Base-by-base conservation (phyloP, 30 jellyfish, hydroid and myxozoan species). In the Turritopsis dohrnii region DNA sequence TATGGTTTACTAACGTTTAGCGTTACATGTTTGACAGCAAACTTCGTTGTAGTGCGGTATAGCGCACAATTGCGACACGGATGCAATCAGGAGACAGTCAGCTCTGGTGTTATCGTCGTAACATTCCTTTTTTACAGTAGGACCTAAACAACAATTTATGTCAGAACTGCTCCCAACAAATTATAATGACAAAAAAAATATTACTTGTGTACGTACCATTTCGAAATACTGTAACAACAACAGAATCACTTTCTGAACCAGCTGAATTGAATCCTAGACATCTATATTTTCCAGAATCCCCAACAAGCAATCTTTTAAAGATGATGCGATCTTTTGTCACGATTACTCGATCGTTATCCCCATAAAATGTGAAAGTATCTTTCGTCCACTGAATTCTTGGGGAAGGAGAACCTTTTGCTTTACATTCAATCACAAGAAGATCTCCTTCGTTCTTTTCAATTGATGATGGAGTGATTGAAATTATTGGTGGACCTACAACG, bases 71-170 rank as follows among this genome's bases (percentile, higher is more conserved):
- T 27, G 1, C 19, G 4, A 23, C 1, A 69, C 28, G 16, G 1
- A n/a, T 69, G 4, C 28, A n/a, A 69, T 69, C 77, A 69, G 77
- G 31, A n/a, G 77, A 69, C 77, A 69, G 30, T 69, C 77, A 69
- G 77, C 77, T 69, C 30, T 0, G 16, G 31, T 27, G 30, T 69
- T 69, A 69, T 69, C 77, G 22, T 69, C 77, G 0, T n/a, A 69
- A 1, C 77, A 69, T 9, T 69, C 77, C 22, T 1, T 1, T 27
- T 69, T 69, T 7, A 27, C 30, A 7, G 77, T 19, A n/a, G 31
- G 23, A 69, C 30, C 77, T 69, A 69, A 69, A 69, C 77, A 69
- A 19, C 31, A 69, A 69, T n/a, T n/a, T n/a, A n/a, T n/a, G n/a
- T n/a, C n/a, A n/a, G n/a, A n/a, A n/a, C n/a, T n/a, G n/a, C n/a